Evolutionary conservation across 2,797 vertebrate genomes (phyloP).

Genomic region (Neomorphus geoffroyi): DNA sequence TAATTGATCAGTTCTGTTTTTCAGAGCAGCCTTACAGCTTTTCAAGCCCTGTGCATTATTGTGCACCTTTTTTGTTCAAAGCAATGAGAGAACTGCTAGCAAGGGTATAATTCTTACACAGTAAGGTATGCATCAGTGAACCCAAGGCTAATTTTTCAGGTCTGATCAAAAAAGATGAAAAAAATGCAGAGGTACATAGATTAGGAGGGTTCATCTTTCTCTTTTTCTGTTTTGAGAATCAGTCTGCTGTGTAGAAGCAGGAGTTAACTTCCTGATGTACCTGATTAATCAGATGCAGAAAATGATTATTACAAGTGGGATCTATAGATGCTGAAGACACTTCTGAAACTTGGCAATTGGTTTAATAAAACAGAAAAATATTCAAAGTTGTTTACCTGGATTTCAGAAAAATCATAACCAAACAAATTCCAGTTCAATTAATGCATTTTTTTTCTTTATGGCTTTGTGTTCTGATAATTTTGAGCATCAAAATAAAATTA

Average conservation of each 20-base stretch:
- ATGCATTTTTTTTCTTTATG: not conserved
- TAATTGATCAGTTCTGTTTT: not conserved
- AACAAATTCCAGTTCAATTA: not conserved
- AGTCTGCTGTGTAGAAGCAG: not conserved
- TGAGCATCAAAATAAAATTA: not conserved
- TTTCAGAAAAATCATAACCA: not conserved
- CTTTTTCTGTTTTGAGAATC: not conserved
- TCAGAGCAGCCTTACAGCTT: not conserved
- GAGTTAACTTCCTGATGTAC: not conserved
- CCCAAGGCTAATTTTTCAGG: not conserved
- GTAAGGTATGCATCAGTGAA: not conserved
- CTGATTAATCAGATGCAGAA: not conserved
- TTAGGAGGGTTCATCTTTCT: not conserved
- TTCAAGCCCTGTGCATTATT: accelerated
- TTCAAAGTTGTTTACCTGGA: not conserved
- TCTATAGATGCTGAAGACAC: not conserved
- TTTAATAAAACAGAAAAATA: not conserved
- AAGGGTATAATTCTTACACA: not conserved
- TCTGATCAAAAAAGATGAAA: not conserved
- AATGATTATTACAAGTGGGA: not conserved
- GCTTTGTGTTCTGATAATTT: not conserved
- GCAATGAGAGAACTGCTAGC: not conserved
- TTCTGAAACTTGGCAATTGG: not conserved
- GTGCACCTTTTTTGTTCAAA: not conserved
- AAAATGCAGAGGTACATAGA: not conserved